phyloP scores from a whole-genome alignment of 2,888 invertebrate species.

The Phaedon cochleariae region DNA sequence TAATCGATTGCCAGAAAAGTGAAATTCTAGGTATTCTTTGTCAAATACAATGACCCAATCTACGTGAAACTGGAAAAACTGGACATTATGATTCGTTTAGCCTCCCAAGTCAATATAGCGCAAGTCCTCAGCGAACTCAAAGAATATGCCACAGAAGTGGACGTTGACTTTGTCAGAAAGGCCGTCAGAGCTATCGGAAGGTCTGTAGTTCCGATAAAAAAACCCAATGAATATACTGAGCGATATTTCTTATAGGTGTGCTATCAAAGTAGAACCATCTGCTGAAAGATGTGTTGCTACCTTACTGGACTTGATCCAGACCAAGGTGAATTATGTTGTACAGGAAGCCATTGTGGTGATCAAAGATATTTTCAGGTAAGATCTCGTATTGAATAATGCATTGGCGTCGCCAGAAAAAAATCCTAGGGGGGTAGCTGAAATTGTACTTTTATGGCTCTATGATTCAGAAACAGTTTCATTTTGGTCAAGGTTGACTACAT shows the following conservation, averaged over 20 bases:
- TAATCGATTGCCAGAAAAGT: too few species aligned
- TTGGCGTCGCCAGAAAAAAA: too few species aligned
- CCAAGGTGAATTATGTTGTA: conserved; percentile 99
- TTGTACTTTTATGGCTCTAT: too few species aligned
- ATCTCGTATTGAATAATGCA: too few species aligned
- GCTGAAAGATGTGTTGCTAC: conserved; percentile 99
- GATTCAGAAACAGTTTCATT: too few species aligned
- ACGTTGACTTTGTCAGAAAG: conserved; percentile 99
- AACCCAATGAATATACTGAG: background rate
- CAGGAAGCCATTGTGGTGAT: conserved; percentile 99
- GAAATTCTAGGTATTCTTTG: conserved; percentile 85
- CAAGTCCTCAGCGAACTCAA: conserved; percentile 98
- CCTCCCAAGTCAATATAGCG: conserved; percentile 97
- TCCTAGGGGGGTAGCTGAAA: too few species aligned
- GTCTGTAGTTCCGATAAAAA: background rate
- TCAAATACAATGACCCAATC: conserved; percentile 99
- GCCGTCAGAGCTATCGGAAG: conserved; percentile 96
- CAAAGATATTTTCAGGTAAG: conserved; percentile 89
- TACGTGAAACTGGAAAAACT: conserved; percentile 99
- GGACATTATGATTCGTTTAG: conserved; percentile 99
- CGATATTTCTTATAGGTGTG: conserved; percentile 71
- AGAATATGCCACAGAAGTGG: conserved; percentile 99
- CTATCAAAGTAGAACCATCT: conserved; percentile 97
- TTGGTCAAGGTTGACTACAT: too few species aligned
- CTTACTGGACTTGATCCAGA: conserved; percentile 96